Conservation (phyloP, 1,140 invertebrate genomes). For the Microplitis demolitor region DNA sequence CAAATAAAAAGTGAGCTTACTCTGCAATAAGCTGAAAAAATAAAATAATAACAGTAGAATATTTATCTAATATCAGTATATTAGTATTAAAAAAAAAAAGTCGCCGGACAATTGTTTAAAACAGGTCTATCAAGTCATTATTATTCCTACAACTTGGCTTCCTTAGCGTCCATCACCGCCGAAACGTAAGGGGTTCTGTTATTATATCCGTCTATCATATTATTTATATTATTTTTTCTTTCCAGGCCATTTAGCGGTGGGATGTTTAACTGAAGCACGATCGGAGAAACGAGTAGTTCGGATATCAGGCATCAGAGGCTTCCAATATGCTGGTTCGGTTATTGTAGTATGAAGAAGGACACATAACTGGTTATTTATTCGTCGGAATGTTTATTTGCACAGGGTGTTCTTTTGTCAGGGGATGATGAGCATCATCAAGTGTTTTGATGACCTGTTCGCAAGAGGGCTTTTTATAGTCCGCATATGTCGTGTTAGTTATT, state of each 20-base stretch:
- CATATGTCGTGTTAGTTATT: conserved; percentile 29
- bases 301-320: not conserved
- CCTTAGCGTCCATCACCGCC: not conserved
- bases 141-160: not conserved
- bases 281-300: not conserved
- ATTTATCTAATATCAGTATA: too few relatives aligned
- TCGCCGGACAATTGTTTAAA: too few relatives aligned
- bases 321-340: not conserved
- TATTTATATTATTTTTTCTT: conserved; percentile 5
- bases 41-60: too few relatives aligned
- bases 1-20: too few relatives aligned
- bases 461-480: conserved; percentile 28
- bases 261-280: not conserved
- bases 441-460: conserved; percentile 59
- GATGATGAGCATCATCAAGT: conserved; percentile 40
- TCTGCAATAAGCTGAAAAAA: too few relatives aligned
- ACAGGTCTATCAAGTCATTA: too few relatives aligned
- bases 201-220: not conserved
- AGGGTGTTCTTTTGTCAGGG: conserved; percentile 46
- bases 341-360: conserved; percentile 34
- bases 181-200: too few relatives aligned
- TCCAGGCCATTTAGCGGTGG: too few relatives aligned
- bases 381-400: conserved; percentile 62
- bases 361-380: conserved; percentile 58
- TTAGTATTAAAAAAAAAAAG: too few relatives aligned